A percentile compares a stretch with the other conserved stretches of the same genome.
phyloP scores from a whole-genome alignment of 2,797 vertebrate genomes.

The Clamator glandarius region DNA sequence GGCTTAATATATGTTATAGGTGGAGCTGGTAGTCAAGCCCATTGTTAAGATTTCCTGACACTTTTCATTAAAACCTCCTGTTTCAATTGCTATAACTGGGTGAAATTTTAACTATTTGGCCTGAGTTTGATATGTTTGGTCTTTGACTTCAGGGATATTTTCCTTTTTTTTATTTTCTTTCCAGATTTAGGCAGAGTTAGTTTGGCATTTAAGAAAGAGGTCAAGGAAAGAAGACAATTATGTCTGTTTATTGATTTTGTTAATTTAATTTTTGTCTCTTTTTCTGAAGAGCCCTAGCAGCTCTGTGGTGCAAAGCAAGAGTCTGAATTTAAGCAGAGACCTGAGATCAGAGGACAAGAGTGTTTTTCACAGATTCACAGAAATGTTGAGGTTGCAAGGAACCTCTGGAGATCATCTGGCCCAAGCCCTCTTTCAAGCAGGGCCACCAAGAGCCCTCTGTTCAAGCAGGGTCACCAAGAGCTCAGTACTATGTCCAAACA shows the following conservation, averaged over 20 bases:
- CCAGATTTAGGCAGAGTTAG: neutral
- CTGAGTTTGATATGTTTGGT: neutral
- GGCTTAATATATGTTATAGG: slow-evolving; percentile 61
- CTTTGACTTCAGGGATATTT: neutral
- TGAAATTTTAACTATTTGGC: slow-evolving; percentile 40
- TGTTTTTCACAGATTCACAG: neutral
- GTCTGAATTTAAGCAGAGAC: neutral
- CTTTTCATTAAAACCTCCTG: slow-evolving; percentile 50
- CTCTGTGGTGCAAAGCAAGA: neutral
- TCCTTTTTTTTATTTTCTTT: neutral
- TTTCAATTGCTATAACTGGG: slow-evolving; percentile 4
- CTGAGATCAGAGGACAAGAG: neutral
- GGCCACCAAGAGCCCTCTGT: accelerated
- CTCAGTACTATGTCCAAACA: neutral
- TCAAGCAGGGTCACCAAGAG: neutral
- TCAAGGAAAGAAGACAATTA: neutral
- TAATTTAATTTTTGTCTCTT: neutral
- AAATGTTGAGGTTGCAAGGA: neutral
- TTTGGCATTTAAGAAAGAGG: neutral
- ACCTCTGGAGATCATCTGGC: neutral
- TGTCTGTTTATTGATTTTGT: neutral
- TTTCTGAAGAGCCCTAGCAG: neutral
- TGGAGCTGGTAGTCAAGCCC: slow-evolving; percentile 52
- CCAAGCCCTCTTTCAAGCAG: neutral
- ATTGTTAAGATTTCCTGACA: slow-evolving; percentile 66